phyloP scores from a whole-genome alignment of 2,797 vertebrate genomes.

The Protonibea diacanthus region DNA sequence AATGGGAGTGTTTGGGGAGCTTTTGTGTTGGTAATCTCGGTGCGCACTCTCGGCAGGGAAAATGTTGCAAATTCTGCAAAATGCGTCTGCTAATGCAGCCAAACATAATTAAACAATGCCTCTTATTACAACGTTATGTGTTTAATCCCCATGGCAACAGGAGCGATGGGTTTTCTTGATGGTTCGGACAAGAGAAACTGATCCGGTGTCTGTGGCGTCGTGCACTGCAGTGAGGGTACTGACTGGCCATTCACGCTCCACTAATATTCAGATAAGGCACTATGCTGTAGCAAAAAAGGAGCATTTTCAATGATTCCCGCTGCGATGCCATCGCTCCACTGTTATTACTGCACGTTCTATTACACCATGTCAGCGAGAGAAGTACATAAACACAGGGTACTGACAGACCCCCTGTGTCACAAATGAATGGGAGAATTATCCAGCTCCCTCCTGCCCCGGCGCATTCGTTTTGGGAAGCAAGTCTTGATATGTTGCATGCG shows the following conservation, averaged over 20 bases:
- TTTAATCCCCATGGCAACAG: slow-evolving; percentile 49
- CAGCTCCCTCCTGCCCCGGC: slow-evolving; percentile 36
- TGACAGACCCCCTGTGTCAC: slow-evolving; percentile 70
- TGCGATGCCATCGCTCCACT: slow-evolving; percentile 77
- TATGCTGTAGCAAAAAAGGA: slow-evolving; percentile 63
- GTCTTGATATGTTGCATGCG: slow-evolving; percentile 35
- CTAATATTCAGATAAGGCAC: slow-evolving; percentile 73
- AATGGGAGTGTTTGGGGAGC: slow-evolving; percentile 57
- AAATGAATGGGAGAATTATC: slow-evolving; percentile 69
- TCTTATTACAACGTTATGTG: slow-evolving; percentile 40
- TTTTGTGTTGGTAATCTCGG: slow-evolving; percentile 37
- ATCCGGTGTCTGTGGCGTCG: slow-evolving; percentile 3
- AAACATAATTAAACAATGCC: slow-evolving; percentile 46
- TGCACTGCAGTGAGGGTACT: slow-evolving; percentile 4
- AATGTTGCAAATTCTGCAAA: slow-evolving; percentile 25
- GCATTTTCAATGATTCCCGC: slow-evolving; percentile 75
- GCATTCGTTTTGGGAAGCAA: slow-evolving; percentile 51
- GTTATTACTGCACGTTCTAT: slow-evolving; percentile 82
- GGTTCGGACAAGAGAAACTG: slow-evolving; percentile 9
- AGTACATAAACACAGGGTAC: slow-evolving; percentile 81
- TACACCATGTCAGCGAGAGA: slow-evolving; percentile 76
- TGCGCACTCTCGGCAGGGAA: slow-evolving; percentile 36
- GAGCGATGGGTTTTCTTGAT: slow-evolving; percentile 28
- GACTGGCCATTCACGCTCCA: slow-evolving; percentile 59
- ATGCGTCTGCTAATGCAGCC: slow-evolving; percentile 17